phyloP scores from a whole-genome alignment of 2,888 invertebrate species.

The Dryobotodes eremita region DNA sequence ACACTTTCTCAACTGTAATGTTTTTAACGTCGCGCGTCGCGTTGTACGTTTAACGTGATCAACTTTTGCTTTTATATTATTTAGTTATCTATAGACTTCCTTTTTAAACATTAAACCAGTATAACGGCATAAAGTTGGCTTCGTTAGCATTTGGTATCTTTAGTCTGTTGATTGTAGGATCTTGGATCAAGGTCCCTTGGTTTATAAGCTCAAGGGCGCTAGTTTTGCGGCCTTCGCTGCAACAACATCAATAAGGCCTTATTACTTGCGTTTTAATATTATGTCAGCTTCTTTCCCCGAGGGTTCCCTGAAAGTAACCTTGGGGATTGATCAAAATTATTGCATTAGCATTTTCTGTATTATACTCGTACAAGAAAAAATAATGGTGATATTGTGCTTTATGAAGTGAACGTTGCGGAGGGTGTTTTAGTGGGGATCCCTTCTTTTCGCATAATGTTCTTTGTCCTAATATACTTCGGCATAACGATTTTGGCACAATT shows the following conservation, averaged over 20 bases:
- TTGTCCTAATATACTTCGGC: no score
- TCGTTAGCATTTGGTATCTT: conserved; percentile 28
- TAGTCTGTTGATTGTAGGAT: conserved; percentile 35
- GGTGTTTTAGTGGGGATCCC: no score
- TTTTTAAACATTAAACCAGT: conserved; percentile 4
- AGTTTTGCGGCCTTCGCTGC: conserved; percentile 42
- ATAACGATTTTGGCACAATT: no score
- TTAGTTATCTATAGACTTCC: background rate
- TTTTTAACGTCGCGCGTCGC: background rate
- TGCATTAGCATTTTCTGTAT: conserved; percentile 7
- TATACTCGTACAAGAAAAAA: background rate
- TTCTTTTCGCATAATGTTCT: no score
- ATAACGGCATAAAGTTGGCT: conserved; percentile 9
- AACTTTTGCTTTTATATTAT: conserved; percentile 2
- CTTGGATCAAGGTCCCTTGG: conserved; percentile 18
- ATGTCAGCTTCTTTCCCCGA: conserved; percentile 17
- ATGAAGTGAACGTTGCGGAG: background rate
- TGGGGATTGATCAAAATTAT: conserved; percentile 15
- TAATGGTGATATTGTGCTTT: background rate
- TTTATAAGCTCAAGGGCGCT: conserved; percentile 35
- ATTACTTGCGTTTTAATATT: conserved; percentile 55
- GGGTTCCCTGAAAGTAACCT: background rate
- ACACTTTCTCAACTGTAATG: background rate
- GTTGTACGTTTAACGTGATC: background rate
- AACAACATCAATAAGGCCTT: conserved; percentile 43